Conservation (phyloP, 2,113 vertebrate genomes). For the Pseudonaja textilis region DNA sequence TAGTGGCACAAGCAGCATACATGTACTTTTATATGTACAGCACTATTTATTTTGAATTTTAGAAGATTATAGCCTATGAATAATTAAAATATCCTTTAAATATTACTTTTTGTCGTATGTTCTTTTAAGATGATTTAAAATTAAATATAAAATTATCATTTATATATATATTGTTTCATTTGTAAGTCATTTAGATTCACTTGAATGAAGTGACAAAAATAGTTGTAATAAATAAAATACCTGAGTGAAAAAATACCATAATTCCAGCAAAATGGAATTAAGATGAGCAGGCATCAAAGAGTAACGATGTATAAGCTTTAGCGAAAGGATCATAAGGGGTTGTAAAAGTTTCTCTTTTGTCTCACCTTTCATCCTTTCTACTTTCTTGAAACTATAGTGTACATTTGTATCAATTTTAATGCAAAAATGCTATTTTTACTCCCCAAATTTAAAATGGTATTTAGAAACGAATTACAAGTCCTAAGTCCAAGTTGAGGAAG, state of each 20-base stretch:
- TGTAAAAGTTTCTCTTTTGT: background rate
- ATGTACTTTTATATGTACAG: background rate
- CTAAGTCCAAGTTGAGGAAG: background rate
- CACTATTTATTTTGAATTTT: background rate
- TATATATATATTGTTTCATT: background rate
- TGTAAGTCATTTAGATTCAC: background rate
- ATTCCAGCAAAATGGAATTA: background rate
- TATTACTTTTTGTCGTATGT: background rate
- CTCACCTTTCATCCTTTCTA: background rate
- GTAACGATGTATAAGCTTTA: background rate
- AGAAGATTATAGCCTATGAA: background rate
- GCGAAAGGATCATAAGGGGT: background rate
- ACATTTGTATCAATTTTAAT: background rate
- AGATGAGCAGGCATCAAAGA: background rate
- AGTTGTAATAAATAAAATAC: background rate
- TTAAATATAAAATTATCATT: background rate
- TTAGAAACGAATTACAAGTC: background rate
- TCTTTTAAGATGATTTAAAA: background rate
- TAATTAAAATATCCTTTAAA: background rate
- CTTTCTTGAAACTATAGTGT: background rate
- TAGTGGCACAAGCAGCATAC: conserved; percentile 34
- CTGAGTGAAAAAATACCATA: background rate
- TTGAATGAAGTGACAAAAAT: background rate
- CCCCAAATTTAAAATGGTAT: background rate
- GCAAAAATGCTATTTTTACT: background rate